Evolutionary conservation across 2,113 vertebrate species (phyloP).

Genomic region (Cranoglanis bouderius): DNA sequence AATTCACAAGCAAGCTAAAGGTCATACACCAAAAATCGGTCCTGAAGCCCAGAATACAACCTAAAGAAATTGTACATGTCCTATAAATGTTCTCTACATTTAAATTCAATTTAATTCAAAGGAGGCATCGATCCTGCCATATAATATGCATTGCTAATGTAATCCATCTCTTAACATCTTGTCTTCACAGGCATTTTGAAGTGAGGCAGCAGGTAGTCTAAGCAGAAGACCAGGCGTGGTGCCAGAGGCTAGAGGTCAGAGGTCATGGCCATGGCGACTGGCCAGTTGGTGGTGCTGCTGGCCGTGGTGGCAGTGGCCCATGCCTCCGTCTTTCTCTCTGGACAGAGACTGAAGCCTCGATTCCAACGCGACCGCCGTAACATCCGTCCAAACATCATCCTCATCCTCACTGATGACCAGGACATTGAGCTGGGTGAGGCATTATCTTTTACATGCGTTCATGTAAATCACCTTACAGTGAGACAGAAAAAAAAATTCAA

Average conservation of each 20-base stretch:
- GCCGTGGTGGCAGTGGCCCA: slow-evolving; percentile 70
- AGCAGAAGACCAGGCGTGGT: slow-evolving; percentile 39
- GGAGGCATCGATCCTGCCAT: neutral
- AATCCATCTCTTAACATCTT: neutral
- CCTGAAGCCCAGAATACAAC: neutral
- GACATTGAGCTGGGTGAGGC: slow-evolving; percentile 91
- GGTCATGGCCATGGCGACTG: slow-evolving; percentile 63
- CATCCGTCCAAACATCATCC: slow-evolving; percentile 96
- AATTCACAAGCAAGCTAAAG: neutral
- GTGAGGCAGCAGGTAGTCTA: slow-evolving; percentile 46
- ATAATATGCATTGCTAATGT: neutral
- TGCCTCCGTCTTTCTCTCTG: slow-evolving; percentile 77
- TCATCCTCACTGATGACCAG: slow-evolving; percentile 95
- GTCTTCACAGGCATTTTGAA: slow-evolving; percentile 52
- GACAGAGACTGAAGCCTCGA: slow-evolving; percentile 86
- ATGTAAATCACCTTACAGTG: neutral
- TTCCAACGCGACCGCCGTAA: slow-evolving; percentile 93
- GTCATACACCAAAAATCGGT: neutral
- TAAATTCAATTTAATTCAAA: neutral
- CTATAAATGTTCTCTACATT: neutral
- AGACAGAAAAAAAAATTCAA: neutral
- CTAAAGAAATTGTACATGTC: neutral
- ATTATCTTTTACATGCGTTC: neutral
- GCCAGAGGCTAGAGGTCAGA: slow-evolving; percentile 15
- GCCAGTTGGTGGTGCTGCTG: slow-evolving; percentile 75